Base-by-base conservation (phyloP, 1,140 invertebrate genomes). In the Zaprionus ghesquierei region DNA sequence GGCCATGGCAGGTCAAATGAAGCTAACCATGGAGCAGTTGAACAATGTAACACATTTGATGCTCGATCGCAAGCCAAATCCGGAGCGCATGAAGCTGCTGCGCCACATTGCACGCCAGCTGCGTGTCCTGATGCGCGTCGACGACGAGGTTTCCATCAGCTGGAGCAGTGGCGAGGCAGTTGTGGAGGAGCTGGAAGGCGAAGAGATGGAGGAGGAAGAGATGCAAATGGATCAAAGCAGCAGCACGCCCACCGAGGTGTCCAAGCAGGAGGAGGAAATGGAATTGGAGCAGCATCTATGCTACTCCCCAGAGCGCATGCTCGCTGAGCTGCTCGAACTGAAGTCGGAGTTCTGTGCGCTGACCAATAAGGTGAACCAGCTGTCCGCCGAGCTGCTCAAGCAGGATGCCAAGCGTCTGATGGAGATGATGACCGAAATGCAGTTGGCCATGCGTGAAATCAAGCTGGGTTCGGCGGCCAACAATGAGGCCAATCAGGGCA, bases 301-400 rank as follows among this genome's bases (percentile, higher is more conserved):
- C 59, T 91, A 91, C 51, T 58, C 78, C 0, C 80, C 90, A 1
- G 90, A 91, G 1, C 72, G 65, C 18, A 77, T 91, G 56, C 56
- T 91, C 1, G 70, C 49, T 12, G 90, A 91, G 18, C 22, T 91
- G 12, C 53, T 91, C 6, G 80, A 91, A 1, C 59, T 91, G 0
- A 91, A 91, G 29, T 65, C 80, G 0, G 80, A 91, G 5, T 80
- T 91, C 22, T 91, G 90, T 59, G 46, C 55, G 0, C 59, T 91
- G 0, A 77, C 76, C 44, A 91, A 91, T 59, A 91, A 82, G 58
- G 77, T 89, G 0, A 91, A 91, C 58, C 86, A 91, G 10, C 29
- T 91, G 33, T 50, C 78, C 3, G 80, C 82, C 3, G 75, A 69
- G 1, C 50, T 91, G 1, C 60, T 89, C 0, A 62, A 75, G 18